phyloP scores from a whole-genome alignment of 2,113 vertebrate genomes.

The Silurus glanis region DNA sequence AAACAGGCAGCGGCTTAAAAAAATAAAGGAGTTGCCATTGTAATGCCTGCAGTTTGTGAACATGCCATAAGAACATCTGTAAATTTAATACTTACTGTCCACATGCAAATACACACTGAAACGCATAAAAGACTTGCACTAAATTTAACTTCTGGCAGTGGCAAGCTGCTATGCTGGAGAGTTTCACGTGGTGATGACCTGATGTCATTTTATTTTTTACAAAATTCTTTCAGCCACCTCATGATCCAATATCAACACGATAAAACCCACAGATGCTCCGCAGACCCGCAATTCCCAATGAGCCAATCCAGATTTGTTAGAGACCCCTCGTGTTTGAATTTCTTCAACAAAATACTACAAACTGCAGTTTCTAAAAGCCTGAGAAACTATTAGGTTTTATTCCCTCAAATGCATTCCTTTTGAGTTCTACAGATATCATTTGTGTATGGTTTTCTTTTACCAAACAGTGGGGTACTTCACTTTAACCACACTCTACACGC shows the following conservation, averaged over 20 bases:
- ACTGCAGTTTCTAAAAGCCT: slow-evolving; percentile 7
- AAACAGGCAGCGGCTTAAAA: not conserved
- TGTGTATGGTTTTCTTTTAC: not conserved
- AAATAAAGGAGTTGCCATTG: not conserved
- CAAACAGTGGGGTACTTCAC: slow-evolving; percentile 14
- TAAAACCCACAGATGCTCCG: slow-evolving; percentile 68
- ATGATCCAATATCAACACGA: slow-evolving; percentile 48
- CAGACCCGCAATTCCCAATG: slow-evolving; percentile 52
- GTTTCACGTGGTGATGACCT: slow-evolving; percentile 43
- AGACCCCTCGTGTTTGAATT: slow-evolving; percentile 44
- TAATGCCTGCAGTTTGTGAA: not conserved
- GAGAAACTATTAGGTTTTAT: not conserved
- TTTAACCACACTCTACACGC: not conserved
- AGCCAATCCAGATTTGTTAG: slow-evolving; percentile 56
- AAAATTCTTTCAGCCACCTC: slow-evolving; percentile 62
- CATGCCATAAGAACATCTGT: slow-evolving; percentile 2
- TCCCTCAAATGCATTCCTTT: not conserved
- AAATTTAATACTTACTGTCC: not conserved
- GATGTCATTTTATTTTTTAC: slow-evolving; percentile 62
- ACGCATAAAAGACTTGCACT: slow-evolving; percentile 39
- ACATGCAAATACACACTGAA: slow-evolving; percentile 6
- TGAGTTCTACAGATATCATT: not conserved
- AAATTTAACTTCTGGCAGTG: slow-evolving; percentile 34
- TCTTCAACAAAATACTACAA: slow-evolving; percentile 31
- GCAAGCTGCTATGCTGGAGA: slow-evolving; percentile 35